Evolutionary conservation across 2,113 vertebrate species (phyloP).

Genomic region (Crocuta crocuta): DNA sequence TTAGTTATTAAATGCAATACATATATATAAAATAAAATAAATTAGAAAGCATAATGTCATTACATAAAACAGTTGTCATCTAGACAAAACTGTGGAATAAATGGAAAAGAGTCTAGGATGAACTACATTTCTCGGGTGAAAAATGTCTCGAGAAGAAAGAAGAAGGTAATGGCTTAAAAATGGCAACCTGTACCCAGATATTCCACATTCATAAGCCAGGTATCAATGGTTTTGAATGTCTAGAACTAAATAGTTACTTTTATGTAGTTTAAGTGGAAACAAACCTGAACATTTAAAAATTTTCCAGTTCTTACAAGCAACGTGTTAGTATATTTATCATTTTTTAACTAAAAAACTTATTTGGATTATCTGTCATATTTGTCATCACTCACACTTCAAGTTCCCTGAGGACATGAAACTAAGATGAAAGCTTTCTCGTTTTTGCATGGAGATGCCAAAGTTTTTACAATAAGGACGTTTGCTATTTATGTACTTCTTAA

Average conservation of each 20-base stretch:
- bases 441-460: background rate
- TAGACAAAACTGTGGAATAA: background rate
- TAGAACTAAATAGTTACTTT: background rate
- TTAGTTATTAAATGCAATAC: background rate
- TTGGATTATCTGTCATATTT: background rate
- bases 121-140: background rate
- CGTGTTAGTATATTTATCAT: background rate
- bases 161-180: background rate
- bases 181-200: background rate
- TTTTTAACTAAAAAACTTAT: background rate
- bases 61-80: background rate
- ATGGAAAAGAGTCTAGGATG: background rate
- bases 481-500: background rate
- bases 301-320: background rate
- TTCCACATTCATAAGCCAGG: background rate
- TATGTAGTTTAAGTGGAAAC: background rate
- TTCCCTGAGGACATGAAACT: background rate
- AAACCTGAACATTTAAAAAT: background rate
- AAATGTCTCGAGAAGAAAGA: background rate
- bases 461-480: background rate
- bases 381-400: background rate
- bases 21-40: background rate
- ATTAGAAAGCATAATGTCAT: background rate
- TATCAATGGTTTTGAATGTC: background rate
- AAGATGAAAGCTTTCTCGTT: background rate